These are phyloP conservation scores for Melinopterus prodromus DNA, from an alignment of 2,888 invertebrate genomes.

Conservation along the genomic window DNA sequence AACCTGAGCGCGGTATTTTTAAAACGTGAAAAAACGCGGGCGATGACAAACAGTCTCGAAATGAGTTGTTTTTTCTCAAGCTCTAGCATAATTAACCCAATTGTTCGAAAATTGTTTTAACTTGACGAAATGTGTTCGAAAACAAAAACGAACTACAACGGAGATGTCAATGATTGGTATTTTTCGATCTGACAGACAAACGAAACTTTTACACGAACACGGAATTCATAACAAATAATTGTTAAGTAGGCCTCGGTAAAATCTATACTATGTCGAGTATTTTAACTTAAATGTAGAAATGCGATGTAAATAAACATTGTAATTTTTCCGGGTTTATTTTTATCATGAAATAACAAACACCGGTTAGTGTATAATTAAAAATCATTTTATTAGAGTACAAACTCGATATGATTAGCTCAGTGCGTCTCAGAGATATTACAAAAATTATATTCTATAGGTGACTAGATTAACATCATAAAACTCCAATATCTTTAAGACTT, in stretches of 20 bases:
- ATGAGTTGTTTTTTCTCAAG: background rate
- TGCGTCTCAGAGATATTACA: background rate
- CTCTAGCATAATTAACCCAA: background rate
- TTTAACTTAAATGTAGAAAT: too few relatives aligned
- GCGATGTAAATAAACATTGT: too few relatives aligned
- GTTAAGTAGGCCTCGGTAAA: too few relatives aligned
- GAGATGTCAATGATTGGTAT: slow-evolving; percentile 8
- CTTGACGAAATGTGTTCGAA: background rate
- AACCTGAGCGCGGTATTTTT: slow-evolving; percentile 4
- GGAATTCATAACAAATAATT: too few relatives aligned
- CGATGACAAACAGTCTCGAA: background rate
- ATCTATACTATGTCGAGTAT: too few relatives aligned
- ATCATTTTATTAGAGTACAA: background rate
- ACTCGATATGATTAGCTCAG: background rate
- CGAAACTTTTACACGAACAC: too few relatives aligned
- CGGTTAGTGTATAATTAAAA: background rate
- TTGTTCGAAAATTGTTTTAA: background rate
- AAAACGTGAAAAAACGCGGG: background rate
- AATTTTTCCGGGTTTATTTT: too few relatives aligned
- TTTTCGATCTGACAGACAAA: background rate
- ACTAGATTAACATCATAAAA: background rate
- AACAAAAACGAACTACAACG: background rate
- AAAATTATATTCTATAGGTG: background rate
- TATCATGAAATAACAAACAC: too few relatives aligned
- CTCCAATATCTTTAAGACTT: background rate